These are phyloP conservation scores for Cheiracanthium punctorium DNA, from an alignment of 2,888 invertebrate genomes.

Conservation along the genomic window DNA sequence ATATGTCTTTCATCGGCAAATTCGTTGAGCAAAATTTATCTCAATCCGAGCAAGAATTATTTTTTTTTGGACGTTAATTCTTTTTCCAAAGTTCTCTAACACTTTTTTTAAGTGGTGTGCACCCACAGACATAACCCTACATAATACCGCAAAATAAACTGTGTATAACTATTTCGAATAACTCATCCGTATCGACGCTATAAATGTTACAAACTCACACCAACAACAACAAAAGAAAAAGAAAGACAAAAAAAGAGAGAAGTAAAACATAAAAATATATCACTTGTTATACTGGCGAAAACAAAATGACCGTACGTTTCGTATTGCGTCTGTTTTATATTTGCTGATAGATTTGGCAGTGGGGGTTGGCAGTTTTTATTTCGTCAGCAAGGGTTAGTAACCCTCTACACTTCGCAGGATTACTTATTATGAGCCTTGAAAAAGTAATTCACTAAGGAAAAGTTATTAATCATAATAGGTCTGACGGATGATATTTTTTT, in stretches of 20 bases:
- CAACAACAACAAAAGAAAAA: not conserved
- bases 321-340: not conserved
- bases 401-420: too few relatives aligned
- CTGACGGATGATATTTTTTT: too few relatives aligned
- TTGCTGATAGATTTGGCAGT: not conserved
- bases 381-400: not conserved
- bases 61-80: too few relatives aligned
- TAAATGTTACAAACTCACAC: slow-evolving; percentile 10
- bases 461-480: too few relatives aligned
- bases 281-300: not conserved
- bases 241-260: not conserved
- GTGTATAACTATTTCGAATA: not conserved
- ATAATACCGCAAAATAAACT: not conserved
- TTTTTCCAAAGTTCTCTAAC: not conserved
- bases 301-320: too few relatives aligned
- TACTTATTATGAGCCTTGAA: too few relatives aligned
- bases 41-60: too few relatives aligned
- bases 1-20: too few relatives aligned
- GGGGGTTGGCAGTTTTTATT: not conserved
- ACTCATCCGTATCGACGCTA: not conserved
- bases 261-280: not conserved
- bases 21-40: too few relatives aligned
- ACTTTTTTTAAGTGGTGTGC: not conserved
- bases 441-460: too few relatives aligned
- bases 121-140: not conserved